Conservation (phyloP, 2,113 vertebrate genomes). For the Trichechus manatus region DNA sequence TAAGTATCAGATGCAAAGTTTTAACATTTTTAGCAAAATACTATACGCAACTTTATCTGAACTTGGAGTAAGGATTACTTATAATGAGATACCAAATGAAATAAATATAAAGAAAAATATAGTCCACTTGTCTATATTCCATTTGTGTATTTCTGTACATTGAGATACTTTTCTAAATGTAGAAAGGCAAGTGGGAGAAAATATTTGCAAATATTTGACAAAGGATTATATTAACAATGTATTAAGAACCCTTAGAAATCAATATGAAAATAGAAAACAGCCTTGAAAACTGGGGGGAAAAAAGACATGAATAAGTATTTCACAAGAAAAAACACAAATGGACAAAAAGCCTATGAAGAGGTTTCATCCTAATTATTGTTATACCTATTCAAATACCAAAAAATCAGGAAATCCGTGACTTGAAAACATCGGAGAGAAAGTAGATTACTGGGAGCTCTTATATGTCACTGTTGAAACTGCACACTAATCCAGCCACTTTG, state of each 20-base stretch:
- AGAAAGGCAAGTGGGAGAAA: not conserved
- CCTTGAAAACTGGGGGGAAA: too few relatives aligned
- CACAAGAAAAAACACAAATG: not conserved
- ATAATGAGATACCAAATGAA: not conserved
- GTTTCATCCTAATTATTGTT: too few relatives aligned
- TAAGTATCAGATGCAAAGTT: not conserved
- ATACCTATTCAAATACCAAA: not conserved
- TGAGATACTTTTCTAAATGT: not conserved
- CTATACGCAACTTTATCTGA: not conserved
- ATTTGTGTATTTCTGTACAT: not conserved
- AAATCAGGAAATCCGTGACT: not conserved
- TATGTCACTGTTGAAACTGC: not conserved
- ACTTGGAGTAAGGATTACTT: not conserved
- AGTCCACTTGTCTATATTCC: not conserved
- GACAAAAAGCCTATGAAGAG: not conserved
- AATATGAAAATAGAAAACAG: not conserved
- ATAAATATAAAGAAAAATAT: not conserved
- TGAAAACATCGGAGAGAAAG: not conserved
- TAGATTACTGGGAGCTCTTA: not conserved
- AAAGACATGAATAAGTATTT: not conserved
- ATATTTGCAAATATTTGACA: not conserved
- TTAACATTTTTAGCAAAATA: not conserved
- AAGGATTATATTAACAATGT: not conserved
- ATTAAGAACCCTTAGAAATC: not conserved
- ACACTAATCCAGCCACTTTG: not conserved